Base-by-base conservation (phyloP, 2,888 invertebrate species). In the Helicoverpa assulta region DNA sequence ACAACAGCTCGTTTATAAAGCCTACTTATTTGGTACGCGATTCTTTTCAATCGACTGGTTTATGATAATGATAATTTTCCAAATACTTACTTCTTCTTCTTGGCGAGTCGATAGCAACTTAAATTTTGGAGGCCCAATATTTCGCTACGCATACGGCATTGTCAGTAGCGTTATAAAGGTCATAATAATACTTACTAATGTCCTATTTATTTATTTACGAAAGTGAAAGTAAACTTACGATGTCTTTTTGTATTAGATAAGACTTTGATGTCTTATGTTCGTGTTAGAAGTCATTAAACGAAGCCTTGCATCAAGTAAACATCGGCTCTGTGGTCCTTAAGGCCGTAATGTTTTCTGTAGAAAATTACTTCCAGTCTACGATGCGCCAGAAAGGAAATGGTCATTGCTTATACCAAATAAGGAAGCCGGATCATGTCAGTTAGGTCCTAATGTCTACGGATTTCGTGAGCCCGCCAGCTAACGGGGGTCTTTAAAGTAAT, bases 401-500 rank as follows among this genome's bases (percentile, higher is more conserved):
- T 82, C 80, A 82, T 87, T 86, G 87, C 85, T 86, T 87, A 87
- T 86, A 79, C 64, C 72, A 76, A 83, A 83, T 83, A 86, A 86
- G 84, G 86, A 85, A 85, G 83, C 79, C 78, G 78, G 84, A 77
- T 85, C 80, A 81, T 85, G 85, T 82, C 77, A 80, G 81, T 81
- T 78, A 80, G 81, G 76, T 79, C 83, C 80, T 88, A 87, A 89
- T 87, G 85, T 82, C 79, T 80, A 79, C 80, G 84, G 84, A 82
- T 84, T 82, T 82, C 83, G 87, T 88, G 87, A 87, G 86, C 83
- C 81, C 80, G 80, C 80, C 78, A 78, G 81, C 88, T 88, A 88
- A 88, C 81, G 84, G 83, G 50, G 80, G 69, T 70, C 73, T 83
- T 88, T 85, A 85, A 87, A 86, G 85, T 88, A 89, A 90, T 89